phyloP scores from a whole-genome alignment of 2,888 invertebrate species.

The Allolobophora icterica region DNA sequence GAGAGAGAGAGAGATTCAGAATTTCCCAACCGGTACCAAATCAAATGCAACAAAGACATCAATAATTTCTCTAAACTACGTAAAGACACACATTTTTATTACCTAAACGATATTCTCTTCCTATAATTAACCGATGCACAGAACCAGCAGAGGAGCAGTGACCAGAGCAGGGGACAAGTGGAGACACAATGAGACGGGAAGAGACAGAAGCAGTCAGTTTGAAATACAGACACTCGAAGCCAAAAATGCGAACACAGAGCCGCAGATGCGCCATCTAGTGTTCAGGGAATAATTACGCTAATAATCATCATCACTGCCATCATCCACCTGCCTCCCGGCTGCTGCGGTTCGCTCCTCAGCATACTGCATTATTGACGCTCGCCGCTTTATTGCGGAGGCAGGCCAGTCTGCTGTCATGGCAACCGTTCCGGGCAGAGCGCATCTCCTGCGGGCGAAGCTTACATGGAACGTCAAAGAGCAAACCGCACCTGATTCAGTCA shows the following conservation, averaged over 20 bases:
- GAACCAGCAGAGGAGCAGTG: no score
- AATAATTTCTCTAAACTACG: no score
- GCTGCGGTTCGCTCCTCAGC: not conserved
- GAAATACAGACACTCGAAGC: no score
- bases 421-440: not conserved
- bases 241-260: not conserved
- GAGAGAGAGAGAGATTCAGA: no score
- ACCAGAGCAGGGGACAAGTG: no score
- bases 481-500: not conserved
- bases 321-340: not conserved
- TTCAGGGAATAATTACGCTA: not conserved
- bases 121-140: no score
- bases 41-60: no score
- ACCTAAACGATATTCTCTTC: no score
- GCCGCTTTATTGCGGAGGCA: not conserved
- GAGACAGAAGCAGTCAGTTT: no score
- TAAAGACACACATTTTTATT: no score
- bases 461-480: not conserved
- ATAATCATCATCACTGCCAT: not conserved
- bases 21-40: no score
- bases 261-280: not conserved
- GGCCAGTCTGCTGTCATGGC: not conserved
- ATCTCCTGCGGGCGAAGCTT: not conserved
- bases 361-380: not conserved
- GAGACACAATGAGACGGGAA: no score